phyloP scores from a whole-genome alignment of 2,113 vertebrate species.

The Corythornis cristatus region DNA sequence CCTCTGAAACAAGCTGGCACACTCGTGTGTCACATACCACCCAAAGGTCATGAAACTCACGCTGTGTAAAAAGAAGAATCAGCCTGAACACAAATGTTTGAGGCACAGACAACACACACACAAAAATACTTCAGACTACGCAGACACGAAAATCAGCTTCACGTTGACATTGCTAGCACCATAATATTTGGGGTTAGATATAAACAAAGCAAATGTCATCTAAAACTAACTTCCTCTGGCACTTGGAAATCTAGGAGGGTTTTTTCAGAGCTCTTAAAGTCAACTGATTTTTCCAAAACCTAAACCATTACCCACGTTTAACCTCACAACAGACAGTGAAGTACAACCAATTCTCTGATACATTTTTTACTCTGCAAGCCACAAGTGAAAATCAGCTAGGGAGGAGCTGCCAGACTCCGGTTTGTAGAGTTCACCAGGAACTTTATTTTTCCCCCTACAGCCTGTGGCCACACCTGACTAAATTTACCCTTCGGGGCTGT shows the following conservation, averaged over 20 bases:
- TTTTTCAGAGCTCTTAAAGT: background rate
- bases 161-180: background rate
- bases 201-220: background rate
- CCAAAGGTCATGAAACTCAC: background rate
- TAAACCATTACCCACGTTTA: background rate
- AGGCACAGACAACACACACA: rapidly evolving
- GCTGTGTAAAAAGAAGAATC: rapidly evolving
- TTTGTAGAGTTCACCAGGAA: rapidly evolving
- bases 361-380: background rate
- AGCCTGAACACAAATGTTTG: background rate
- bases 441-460: background rate
- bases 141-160: background rate
- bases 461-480: rapidly evolving
- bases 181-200: background rate
- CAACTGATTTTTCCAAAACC: background rate
- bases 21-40: too few species aligned
- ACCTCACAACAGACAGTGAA: background rate
- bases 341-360: rapidly evolving
- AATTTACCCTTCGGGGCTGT: too few species aligned
- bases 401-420: background rate
- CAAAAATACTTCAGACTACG: background rate
- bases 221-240: background rate
- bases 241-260: rapidly evolving
- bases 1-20: background rate
- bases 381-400: rapidly evolving